Evolutionary conservation across 2,113 vertebrate genomes (phyloP).

Genomic region (Athene noctua): DNA sequence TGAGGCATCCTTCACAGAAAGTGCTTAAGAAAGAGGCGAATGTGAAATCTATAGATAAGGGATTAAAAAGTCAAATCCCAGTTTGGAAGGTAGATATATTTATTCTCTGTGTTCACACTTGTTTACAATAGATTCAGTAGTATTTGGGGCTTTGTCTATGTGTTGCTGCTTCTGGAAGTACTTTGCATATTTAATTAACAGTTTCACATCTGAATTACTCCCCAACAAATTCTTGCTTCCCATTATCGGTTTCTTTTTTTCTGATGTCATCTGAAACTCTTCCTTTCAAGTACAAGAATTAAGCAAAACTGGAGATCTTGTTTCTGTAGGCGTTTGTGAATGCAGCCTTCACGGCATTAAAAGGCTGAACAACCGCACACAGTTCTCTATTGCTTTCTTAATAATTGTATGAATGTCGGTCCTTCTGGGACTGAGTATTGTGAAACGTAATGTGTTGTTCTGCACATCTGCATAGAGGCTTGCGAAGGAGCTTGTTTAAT

Average conservation of each 20-base stretch:
- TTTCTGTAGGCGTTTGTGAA: not conserved
- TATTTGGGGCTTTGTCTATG: not conserved
- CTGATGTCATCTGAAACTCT: not conserved
- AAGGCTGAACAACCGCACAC: not conserved
- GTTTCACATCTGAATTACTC: not conserved
- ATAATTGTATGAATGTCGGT: not conserved
- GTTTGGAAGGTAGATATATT: not conserved
- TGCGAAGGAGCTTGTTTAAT: not conserved
- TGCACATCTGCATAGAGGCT: not conserved
- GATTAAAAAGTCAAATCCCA: not conserved
- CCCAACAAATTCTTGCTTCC: not conserved
- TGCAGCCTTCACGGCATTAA: not conserved
- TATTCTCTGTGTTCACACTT: not conserved
- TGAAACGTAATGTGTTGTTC: accelerated
- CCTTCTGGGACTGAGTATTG: not conserved
- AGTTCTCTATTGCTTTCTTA: not conserved
- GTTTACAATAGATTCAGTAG: not conserved
- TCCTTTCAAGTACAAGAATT: not conserved
- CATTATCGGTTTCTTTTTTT: not conserved
- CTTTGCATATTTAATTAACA: not conserved
- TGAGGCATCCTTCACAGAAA: not conserved
- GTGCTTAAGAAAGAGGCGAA: not conserved
- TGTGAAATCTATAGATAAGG: not conserved
- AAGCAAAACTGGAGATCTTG: not conserved
- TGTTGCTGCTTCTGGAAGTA: not conserved